Conservation (phyloP, 2,888 invertebrate species). For the Pachliopta kotzebuea region DNA sequence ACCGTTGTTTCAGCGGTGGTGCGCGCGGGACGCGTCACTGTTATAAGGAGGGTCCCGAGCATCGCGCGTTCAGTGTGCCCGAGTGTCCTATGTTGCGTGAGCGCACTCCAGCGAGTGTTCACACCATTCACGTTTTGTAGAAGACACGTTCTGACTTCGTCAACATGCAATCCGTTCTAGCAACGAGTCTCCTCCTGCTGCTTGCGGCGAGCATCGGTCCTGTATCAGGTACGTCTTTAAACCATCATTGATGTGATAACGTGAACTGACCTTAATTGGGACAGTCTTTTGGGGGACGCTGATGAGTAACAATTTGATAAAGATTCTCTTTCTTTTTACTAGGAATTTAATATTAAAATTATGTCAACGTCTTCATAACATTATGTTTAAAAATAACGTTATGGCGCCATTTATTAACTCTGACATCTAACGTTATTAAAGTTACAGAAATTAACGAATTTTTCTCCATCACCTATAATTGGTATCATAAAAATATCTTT, state of each 20-base stretch:
- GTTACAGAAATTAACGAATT: no score
- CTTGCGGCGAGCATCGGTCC: slow-evolving; percentile 75
- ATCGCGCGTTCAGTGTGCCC: slow-evolving; percentile 78
- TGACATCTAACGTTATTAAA: no score
- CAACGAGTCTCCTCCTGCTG: slow-evolving; percentile 77
- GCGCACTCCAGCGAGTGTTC: slow-evolving; percentile 63
- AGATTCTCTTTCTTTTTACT: no score
- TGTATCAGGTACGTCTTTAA: slow-evolving; percentile 73
- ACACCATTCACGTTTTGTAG: slow-evolving; percentile 39
- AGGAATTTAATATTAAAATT: neutral
- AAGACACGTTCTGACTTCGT: slow-evolving; percentile 45
- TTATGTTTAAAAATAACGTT: no score
- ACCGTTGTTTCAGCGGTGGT: slow-evolving; percentile 50
- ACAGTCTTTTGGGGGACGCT: slow-evolving; percentile 16
- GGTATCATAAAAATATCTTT: neutral
- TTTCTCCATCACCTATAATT: no score
- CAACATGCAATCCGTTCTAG: slow-evolving; percentile 75
- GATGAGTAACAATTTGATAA: neutral
- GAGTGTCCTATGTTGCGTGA: slow-evolving; percentile 75
- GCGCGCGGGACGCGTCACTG: slow-evolving; percentile 72
- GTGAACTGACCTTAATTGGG: slow-evolving; percentile 18
- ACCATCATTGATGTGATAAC: slow-evolving; percentile 19
- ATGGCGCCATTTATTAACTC: no score
- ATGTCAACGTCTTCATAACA: no score
- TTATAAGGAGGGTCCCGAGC: slow-evolving; percentile 77